Evolutionary conservation across 2,797 vertebrate species (phyloP), one percentile per base, ranked within the genome.

Genomic region (Sebastes paucispinis): DNA sequence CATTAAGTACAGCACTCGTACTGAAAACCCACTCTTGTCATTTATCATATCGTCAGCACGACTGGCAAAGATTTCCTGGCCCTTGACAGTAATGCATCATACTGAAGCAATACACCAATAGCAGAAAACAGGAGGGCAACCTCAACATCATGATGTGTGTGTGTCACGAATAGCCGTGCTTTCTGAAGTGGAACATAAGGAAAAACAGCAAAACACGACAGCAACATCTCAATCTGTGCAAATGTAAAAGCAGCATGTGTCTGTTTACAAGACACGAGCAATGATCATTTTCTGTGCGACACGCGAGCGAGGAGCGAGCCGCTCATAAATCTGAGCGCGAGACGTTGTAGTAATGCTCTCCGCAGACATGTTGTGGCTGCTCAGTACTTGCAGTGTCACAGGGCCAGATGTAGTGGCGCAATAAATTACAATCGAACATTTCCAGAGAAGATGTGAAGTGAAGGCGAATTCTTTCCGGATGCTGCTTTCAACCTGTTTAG

Each of bases 341-440:
- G 87, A 88, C 84, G 10, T 54, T n/a, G 50, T n/a, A 52, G 50
- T 91, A 91, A 93, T 92, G 92, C 73, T 89, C 92, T 94, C 91
- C 77, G 81, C 94, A 94, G 94, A 95, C 93, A 84, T 90, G 89
- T 88, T 93, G 93, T 82, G 92, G 93, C 90, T 86, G 79, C 85
- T 82, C 76, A 67, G 88, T 78, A 71, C 80, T 69, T 89, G 87
- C 85, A 27, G 47, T 87, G 83, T 90, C 87, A 86, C 87, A 72
- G 75, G 72, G 79, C 91, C 92, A 93, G 88, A 91, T 91, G 86
- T 74, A 90, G 89, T 55, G 75, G 88, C 16, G 5, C 80, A 29
- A 79, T 92, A 90, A 93, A 94, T 93, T 88, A 88, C 73, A 79
- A 82, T 86, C 64, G 64, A 32, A 72, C 80, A 77, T 88, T 91